phyloP scores from a whole-genome alignment of 2,113 vertebrate genomes.

The Leptobrachium leishanense region DNA sequence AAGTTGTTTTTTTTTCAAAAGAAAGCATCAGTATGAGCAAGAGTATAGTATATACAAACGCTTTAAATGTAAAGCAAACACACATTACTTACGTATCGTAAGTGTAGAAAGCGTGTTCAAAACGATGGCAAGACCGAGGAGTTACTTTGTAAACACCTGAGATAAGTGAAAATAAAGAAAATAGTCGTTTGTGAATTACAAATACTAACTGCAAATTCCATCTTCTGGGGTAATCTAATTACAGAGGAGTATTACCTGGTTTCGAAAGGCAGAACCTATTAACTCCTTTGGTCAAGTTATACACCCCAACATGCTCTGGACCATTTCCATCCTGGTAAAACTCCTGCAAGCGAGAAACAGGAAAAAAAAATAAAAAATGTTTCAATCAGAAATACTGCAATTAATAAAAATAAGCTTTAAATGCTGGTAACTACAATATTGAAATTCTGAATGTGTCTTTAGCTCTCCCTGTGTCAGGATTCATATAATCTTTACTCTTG shows the following conservation, averaged over 20 bases:
- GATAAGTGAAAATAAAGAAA: constrained; percentile 3
- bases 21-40: no score
- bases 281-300: constrained; percentile 95
- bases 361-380: background rate
- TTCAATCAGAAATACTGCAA: no score
- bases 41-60: no score
- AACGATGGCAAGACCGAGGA: constrained; percentile 95
- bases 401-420: no score
- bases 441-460: no score
- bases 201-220: no score
- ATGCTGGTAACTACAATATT: background rate
- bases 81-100: constrained; percentile 88
- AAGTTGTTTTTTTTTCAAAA: no score
- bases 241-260: constrained; percentile 75
- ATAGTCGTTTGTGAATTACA: no score
- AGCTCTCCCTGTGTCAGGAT: no score
- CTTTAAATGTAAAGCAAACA: no score
- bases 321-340: constrained; percentile 97
- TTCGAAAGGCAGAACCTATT: constrained; percentile 98
- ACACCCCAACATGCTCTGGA: constrained; percentile 94
- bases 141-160: constrained; percentile 97
- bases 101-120: constrained; percentile 93
- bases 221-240: no score
- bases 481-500: no score
- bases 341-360: constrained; percentile 70